Base-by-base conservation (phyloP, 1,140 invertebrate species). In the Panagrolaimus sp. region DNA sequence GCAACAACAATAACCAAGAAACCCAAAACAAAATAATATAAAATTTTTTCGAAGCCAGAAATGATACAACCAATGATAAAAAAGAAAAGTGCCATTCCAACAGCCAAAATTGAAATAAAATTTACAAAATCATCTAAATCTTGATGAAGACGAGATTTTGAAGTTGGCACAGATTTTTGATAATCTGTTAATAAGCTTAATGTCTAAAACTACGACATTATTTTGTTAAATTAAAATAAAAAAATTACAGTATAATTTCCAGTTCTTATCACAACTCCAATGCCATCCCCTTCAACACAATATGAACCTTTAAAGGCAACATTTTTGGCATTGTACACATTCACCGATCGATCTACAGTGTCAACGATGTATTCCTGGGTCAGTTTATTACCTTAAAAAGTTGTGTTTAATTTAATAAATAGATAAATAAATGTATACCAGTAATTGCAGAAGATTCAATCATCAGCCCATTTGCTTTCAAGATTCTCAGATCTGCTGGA, bases 371-470 rank as follows among this genome's bases (percentile, higher is more conserved):
- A 73, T 61, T 69, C 75, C 20, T 67, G 23, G n/a, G 89, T 87
- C 73, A 89, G 87, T 13, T 88, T 89, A 82, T 91, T 89, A 14
- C 89, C 89, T 9, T 31, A 61, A 65, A 31, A 31, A 20, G 7
- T 7, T 38, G 2, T 38, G 2, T 38, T 38, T 38, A 38, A 38
- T 38, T 38, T 38, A 66, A 2, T 5, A 25, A 3, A 45, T 43
- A 48, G n/a, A n/a, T n/a, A 38, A 47, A 66, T 16, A 14, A 67
- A 66, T 11, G 9, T 38, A 14, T 53, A 63, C 73, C 73, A 9
- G 89, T 90, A 43, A 91, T 85, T 4, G 89, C 89, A 1, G 89
- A 89, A 81, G 89, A 89, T 75, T 91, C 89, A 0, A 90, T 89
- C 72, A 74, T 70, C 9, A 78, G 83, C 88, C 67, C 65, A 27